A percentile compares a stretch with the other conserved stretches of the same genome.
Evolutionary conservation across 2,888 invertebrate genomes (phyloP).

Genomic region (Diarsia dahlii): DNA sequence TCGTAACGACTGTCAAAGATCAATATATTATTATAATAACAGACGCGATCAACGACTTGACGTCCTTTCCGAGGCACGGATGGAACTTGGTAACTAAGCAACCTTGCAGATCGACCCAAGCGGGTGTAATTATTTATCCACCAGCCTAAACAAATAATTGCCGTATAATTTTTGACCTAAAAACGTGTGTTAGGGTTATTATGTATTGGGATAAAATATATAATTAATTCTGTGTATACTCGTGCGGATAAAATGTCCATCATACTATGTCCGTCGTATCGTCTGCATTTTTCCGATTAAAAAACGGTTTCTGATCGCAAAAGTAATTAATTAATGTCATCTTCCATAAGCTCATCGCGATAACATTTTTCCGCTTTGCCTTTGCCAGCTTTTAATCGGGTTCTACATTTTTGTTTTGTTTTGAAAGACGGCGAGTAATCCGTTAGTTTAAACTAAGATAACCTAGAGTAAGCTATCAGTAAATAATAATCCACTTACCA

Average conservation of each 20-base stretch:
- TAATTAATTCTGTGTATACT: not conserved
- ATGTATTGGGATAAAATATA: not conserved
- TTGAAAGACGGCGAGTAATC: conserved; percentile 45
- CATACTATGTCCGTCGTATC: no score
- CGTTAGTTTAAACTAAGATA: conserved; percentile 10
- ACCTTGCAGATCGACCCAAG: no score
- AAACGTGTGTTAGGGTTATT: no score
- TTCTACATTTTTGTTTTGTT: conserved; percentile 12
- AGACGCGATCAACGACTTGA: no score
- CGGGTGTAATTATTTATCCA: not conserved
- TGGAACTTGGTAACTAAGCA: no score
- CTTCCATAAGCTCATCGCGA: not conserved
- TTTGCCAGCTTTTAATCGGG: not conserved
- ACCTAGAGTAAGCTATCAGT: not conserved
- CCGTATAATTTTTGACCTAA: not conserved
- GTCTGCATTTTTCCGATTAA: not conserved
- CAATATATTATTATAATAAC: no score
- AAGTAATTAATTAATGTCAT: conserved; percentile 30
- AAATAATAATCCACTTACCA: conserved; percentile 71
- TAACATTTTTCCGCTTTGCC: not conserved
- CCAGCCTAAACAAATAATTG: not conserved
- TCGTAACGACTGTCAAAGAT: no score
- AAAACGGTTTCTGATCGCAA: not conserved
- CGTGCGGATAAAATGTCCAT: not conserved
- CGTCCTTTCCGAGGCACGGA: no score